Percentiles rank a stretch among this genome's conserved stretches.
phyloP scores from a whole-genome alignment of 2,113 vertebrate species.

The Urocitellus parryii region DNA sequence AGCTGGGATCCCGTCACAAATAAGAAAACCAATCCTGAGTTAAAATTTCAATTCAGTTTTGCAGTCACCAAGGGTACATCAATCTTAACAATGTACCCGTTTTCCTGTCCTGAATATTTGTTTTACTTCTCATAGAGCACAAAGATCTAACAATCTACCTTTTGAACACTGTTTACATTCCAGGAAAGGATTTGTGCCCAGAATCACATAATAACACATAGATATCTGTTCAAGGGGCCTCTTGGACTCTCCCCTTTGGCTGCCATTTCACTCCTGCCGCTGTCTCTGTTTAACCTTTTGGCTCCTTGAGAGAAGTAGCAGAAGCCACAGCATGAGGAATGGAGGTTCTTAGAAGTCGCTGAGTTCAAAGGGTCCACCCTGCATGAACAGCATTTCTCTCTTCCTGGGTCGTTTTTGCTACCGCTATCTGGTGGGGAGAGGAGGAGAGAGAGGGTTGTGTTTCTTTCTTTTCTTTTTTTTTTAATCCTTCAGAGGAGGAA shows the following conservation, averaged over 20 bases:
- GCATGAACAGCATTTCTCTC: conserved; percentile 69
- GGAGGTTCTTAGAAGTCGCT: conserved; percentile 63
- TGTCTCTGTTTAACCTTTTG: conserved; percentile 76
- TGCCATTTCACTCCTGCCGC: conserved; percentile 77
- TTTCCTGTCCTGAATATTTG: conserved; percentile 48
- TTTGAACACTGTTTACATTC: conserved; percentile 19
- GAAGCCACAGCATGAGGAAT: conserved; percentile 78
- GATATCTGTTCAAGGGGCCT: neutral
- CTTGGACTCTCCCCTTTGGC: conserved; percentile 51
- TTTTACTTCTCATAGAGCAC: conserved; percentile 51
- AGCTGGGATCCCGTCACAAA: conserved; percentile 39
- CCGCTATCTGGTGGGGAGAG: neutral
- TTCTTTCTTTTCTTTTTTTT: neutral
- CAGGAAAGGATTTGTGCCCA: neutral
- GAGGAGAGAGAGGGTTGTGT: neutral
- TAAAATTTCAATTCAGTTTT: conserved; percentile 28
- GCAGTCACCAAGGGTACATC: neutral
- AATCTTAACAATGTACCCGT: neutral
- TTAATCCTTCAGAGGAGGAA: conserved; percentile 62
- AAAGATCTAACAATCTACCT: conserved; percentile 41
- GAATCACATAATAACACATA: conserved; percentile 20
- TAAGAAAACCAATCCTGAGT: neutral
- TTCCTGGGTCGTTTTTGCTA: conserved; percentile 63
- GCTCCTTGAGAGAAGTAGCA: conserved; percentile 80
- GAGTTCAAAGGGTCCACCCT: conserved; percentile 73